Base-by-base conservation (phyloP, 2,113 vertebrate species). In the Picathartes gymnocephalus region DNA sequence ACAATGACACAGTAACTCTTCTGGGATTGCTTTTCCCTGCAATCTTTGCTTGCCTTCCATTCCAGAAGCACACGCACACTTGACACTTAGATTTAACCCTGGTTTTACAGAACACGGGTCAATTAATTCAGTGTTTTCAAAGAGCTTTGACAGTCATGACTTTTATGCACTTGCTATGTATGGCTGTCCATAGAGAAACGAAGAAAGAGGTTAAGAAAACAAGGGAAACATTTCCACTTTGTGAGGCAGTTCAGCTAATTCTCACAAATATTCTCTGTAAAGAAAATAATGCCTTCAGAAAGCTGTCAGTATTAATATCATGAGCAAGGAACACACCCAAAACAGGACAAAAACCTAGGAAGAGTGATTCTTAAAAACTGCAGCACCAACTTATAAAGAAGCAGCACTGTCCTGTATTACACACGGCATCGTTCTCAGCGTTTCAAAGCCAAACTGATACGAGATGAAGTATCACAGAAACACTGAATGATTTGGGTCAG, bases 361-460 rank as follows among this genome's bases (percentile, higher is more conserved):
- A 33, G 6, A 11, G 4, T 2, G 25, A 57, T 1, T 42, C 3
- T 16, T 24, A 30, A 48, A 47, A 44, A 33, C n/a, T 2, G 15
- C 2, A 65, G 30, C 50, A 73, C 5, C 45, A 39, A 10, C 33
- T 40, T 11, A 19, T 0, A 3, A 45, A 69, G 53, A 45, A 56
- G 23, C 40, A 72, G 37, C 28, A 7, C 10, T 8, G 4, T 2
- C 2, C 0, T 0, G 9, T 24, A 8, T 16, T 17, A 33, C 1
- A 60, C 5, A 5, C 0, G 0, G 42, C 14, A 21, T 31, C 30
- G 1, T 16, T 53, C 51, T 53, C 4, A 76, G 42, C 23, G 45
- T n/a, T 54, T n/a, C 33, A n/a, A 47, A 72, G 15, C 7, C 44
- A 77, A 60, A 47, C 1, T 15, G 0, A 7, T 4, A 44, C 0